A percentile compares a stretch with the other conserved stretches of the same genome.
phyloP scores from a whole-genome alignment of 2,113 vertebrate genomes.

The Phylloscopus trochilus region DNA sequence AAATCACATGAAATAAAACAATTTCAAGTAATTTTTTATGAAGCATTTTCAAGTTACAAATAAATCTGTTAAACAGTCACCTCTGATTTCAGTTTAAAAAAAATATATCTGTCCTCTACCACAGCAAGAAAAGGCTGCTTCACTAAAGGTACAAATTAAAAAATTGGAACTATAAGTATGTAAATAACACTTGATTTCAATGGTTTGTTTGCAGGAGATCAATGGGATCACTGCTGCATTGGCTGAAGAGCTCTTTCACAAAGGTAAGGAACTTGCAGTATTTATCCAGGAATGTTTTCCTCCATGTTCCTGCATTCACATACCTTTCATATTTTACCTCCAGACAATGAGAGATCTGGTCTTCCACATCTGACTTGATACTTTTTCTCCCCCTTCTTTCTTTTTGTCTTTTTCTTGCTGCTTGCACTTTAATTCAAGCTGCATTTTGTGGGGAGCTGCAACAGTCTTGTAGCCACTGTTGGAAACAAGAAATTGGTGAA shows the following conservation, averaged over 20 bases:
- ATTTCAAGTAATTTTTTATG: background rate
- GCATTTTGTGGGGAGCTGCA: background rate
- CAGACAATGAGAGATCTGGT: background rate
- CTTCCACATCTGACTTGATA: background rate
- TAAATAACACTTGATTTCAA: background rate
- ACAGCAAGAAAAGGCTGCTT: background rate
- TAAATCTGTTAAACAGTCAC: background rate
- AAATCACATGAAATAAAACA: background rate
- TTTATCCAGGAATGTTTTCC: background rate
- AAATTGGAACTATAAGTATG: background rate
- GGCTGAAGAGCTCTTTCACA: slow-evolving; percentile 93
- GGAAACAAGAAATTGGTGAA: background rate
- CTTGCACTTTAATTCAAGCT: background rate
- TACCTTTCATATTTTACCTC: background rate
- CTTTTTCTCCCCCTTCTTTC: background rate
- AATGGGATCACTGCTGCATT: slow-evolving; percentile 91
- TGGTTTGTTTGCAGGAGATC: slow-evolving; percentile 82
- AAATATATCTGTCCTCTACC: background rate
- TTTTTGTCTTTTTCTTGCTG: background rate
- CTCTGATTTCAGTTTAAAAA: background rate
- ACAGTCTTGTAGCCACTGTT: background rate
- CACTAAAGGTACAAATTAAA: background rate
- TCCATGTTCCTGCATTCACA: background rate
- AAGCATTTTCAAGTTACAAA: background rate
- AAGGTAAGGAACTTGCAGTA: slow-evolving; percentile 76